Conservation (phyloP, 2,888 invertebrate genomes). For the Eugnorisma glareosa region DNA sequence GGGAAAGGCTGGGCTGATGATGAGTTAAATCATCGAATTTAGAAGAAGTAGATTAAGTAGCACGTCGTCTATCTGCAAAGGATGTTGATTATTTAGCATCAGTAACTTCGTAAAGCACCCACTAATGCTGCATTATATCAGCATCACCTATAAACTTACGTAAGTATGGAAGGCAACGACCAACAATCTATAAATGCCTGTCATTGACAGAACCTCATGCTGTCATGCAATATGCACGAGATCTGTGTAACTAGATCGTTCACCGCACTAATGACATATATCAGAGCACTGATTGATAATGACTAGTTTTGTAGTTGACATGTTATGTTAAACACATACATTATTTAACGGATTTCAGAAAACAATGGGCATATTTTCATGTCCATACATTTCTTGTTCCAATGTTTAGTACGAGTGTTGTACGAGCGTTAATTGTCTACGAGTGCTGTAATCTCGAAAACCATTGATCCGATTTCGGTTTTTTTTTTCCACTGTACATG, state of each 20-base stretch:
- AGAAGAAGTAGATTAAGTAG: too few species aligned
- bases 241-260: not conserved
- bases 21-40: too few species aligned
- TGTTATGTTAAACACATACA: not conserved
- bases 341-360: not conserved
- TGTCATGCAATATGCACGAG: not conserved
- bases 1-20: too few species aligned
- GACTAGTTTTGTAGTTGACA: not conserved
- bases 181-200: not conserved
- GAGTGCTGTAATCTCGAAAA: not conserved
- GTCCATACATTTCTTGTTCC: not conserved
- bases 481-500: not conserved
- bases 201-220: not conserved
- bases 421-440: too few species aligned
- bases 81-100: not conserved
- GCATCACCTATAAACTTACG: not conserved
- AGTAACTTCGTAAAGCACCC: not conserved
- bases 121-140: not conserved
- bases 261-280: not conserved
- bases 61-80: not conserved
- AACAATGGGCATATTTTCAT: not conserved
- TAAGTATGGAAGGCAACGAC: not conserved
- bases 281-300: not conserved
- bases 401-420: not conserved
- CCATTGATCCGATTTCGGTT: not conserved